These are phyloP conservation scores for Hartigia nigra DNA, from an alignment of 2,888 invertebrate species.

Conservation along the genomic window DNA sequence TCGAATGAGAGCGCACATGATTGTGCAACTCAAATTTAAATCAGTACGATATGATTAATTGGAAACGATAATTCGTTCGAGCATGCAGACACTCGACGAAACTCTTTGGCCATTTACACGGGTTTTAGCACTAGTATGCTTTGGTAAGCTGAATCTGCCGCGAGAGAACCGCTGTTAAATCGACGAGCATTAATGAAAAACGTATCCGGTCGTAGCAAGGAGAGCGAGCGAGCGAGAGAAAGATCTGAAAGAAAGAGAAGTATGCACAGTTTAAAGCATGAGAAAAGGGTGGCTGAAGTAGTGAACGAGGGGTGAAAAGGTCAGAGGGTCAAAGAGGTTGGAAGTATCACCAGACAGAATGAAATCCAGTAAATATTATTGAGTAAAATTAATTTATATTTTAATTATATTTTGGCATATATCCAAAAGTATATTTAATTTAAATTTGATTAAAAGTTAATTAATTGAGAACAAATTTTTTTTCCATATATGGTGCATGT, in stretches of 20 bases:
- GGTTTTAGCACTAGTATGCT: neutral
- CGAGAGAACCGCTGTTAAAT: neutral
- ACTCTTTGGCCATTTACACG: neutral
- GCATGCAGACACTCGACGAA: conserved; percentile 1
- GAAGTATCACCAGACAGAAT: no score
- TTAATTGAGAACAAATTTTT: no score
- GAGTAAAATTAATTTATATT: no score
- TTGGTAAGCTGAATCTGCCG: neutral
- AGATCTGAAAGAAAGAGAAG: neutral
- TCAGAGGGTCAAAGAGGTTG: neutral
- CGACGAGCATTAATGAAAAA: conserved; percentile 3
- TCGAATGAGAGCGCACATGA: no score
- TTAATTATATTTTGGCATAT: no score
- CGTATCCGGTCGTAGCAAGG: neutral
- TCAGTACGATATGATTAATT: neutral
- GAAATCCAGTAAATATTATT: no score
- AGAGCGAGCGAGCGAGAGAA: neutral
- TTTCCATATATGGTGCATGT: no score
- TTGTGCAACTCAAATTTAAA: neutral
- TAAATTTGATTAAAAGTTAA: no score
- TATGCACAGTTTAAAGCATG: neutral
- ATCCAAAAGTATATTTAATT: no score
- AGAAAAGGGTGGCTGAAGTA: neutral
- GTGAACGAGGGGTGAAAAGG: neutral
- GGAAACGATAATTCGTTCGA: neutral